Evolutionary conservation across 2,888 invertebrate genomes (phyloP).

Genomic region (Stictocephala bisonia): DNA sequence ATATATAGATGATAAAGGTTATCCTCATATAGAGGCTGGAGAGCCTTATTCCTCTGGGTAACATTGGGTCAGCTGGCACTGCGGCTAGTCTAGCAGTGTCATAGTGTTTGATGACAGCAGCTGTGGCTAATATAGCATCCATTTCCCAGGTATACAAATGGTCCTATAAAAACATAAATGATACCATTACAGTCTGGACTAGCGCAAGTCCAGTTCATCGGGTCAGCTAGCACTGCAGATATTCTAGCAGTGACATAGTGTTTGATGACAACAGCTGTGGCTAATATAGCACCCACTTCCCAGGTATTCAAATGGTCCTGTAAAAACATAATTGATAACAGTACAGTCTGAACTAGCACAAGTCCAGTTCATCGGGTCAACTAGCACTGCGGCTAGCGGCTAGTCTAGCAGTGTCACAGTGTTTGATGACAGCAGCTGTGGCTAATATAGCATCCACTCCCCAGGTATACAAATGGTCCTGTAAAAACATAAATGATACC

Average conservation of each 20-base stretch:
- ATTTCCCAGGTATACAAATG: constrained; percentile 2
- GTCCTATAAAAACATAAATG: too few species aligned
- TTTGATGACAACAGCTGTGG: neutral
- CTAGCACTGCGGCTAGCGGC: constrained; percentile 20
- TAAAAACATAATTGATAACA: too few species aligned
- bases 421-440: neutral
- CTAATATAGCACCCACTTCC: constrained; percentile 21
- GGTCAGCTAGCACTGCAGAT: constrained; percentile 20
- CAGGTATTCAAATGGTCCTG: neutral
- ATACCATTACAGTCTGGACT: too few species aligned
- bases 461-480: neutral
- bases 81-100: neutral
- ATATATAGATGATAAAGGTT: neutral
- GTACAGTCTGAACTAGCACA: too few species aligned
- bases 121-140: constrained; percentile 17
- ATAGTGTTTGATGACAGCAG: neutral
- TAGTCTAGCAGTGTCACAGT: neutral
- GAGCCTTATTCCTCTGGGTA: constrained; percentile 11
- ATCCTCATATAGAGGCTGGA: constrained; percentile 16
- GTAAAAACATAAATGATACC: too few species aligned
- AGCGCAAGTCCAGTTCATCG: too few species aligned
- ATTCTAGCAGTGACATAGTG: neutral
- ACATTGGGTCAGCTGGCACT: constrained; percentile 23
- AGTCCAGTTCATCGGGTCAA: constrained; percentile 21
- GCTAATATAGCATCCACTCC: constrained; percentile 16